These are phyloP conservation scores for Hypanus sabinus DNA, from an alignment of 2,113 vertebrate genomes.

Conservation along the genomic window DNA sequence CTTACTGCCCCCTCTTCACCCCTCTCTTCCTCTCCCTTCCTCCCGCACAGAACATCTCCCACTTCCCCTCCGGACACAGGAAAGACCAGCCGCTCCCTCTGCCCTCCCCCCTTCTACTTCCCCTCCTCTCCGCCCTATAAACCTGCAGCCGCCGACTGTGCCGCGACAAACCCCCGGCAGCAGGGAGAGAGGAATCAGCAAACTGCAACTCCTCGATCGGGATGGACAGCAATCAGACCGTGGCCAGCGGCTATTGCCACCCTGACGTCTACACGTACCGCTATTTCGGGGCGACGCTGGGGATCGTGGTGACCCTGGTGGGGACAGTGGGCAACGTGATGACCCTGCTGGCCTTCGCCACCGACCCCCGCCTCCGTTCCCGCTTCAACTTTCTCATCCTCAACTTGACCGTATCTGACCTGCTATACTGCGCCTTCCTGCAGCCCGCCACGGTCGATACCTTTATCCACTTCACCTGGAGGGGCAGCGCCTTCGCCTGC, in stretches of 20 bases:
- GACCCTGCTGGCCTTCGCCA: constrained; percentile 66
- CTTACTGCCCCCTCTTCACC: too few relatives aligned
- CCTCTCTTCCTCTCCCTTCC: too few relatives aligned
- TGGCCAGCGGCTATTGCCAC: constrained; percentile 46
- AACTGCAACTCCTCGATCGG: too few relatives aligned
- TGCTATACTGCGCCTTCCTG: constrained; percentile 72
- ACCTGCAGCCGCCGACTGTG: too few relatives aligned
- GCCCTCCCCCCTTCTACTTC: too few relatives aligned
- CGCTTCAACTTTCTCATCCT: constrained; percentile 77
- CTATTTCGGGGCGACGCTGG: constrained; percentile 70
- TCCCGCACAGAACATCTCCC: too few relatives aligned
- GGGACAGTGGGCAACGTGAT: constrained; percentile 72
- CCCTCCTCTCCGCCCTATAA: too few relatives aligned
- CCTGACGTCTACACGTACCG: constrained; percentile 65
- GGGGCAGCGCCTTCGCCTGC: constrained; percentile 62
- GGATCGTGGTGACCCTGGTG: constrained; percentile 59
- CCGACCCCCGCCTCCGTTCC: constrained; percentile 62
- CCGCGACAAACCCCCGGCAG: too few relatives aligned
- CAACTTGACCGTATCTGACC: constrained; percentile 70
- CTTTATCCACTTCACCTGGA: constrained; percentile 74
- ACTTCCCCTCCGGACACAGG: too few relatives aligned
- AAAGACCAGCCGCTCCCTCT: too few relatives aligned
- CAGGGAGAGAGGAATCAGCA: too few relatives aligned
- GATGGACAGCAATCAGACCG: too few relatives aligned
- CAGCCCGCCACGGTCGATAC: constrained; percentile 75